Base-by-base conservation (phyloP, 2,888 invertebrate genomes). In the Ptychoptera contaminata region DNA sequence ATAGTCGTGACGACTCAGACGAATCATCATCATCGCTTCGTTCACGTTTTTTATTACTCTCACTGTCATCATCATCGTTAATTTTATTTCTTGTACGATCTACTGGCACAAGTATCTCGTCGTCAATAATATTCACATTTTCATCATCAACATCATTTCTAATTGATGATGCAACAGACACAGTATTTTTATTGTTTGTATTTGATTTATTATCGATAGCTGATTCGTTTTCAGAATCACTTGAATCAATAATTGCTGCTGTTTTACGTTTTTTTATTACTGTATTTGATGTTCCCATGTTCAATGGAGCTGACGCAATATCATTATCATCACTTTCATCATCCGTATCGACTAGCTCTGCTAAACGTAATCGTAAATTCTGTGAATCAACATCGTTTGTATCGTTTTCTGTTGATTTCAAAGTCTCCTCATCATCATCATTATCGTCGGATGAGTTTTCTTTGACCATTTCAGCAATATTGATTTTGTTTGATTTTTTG, bases 331-430 rank as follows among this genome's bases (percentile, higher is more conserved):
- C 58, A 47, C 57, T 58, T 9, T 16, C 16, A 39, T 54, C 55
- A 39, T 50, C 49, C 9, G 52, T 49, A 46, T 53, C 60, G 30
- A 32, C 43, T 37, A 65, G 52, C 45, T 63, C 63, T 9, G 56
- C 55, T 38, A 66, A 53, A 32, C 64, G 58, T 45, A 59, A 56
- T 10, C 60, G 60, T 51, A 61, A 60, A 53, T 60, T 59, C 49
- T 65, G 61, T 31, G 65, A 61, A 52, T 63, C 62, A 43, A 65
- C 61, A 54, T 63, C 56, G 38, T 57, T 51, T 50, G 58, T 61
- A 52, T 58, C 56, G 45, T 52, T 52, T 23, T 23, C 4, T 23
- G 23, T 23, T 23, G 23, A 23, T 23, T 7, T 23, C 23, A 23
- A 5, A 23, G 23, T 23, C 3, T 6, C 10, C 31, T 51, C 50